Percentiles rank a stretch among this genome's conserved stretches.
These are phyloP conservation scores for Pyrocoelia pectoralis DNA, from an alignment of 2,888 invertebrate genomes.

Conservation along the genomic window DNA sequence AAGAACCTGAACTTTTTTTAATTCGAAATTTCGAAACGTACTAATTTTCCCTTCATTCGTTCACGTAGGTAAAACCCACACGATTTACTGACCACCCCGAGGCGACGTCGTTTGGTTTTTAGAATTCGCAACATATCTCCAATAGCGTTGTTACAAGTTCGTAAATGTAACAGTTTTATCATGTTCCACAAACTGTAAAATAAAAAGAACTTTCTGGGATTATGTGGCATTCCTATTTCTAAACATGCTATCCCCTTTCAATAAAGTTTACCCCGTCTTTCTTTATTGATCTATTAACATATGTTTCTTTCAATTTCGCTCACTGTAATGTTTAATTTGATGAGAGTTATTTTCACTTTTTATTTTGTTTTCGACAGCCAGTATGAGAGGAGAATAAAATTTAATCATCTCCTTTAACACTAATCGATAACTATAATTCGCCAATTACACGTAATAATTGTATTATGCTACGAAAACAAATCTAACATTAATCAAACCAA, in stretches of 20 bases:
- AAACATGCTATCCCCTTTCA: no score
- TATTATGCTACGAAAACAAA: no score
- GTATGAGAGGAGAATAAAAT: no score
- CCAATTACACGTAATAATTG: no score
- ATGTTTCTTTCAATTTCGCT: neutral
- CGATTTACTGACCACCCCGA: slow-evolving; percentile 26
- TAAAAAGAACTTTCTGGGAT: slow-evolving; percentile 4
- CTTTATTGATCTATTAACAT: no score
- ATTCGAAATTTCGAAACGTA: slow-evolving; percentile 16
- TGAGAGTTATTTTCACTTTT: no score
- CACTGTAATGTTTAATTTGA: no score
- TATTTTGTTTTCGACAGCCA: no score
- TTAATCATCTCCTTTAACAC: no score
- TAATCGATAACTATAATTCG: no score
- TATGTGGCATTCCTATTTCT: neutral
- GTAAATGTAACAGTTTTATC: slow-evolving; percentile 23
- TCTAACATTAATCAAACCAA: no score
- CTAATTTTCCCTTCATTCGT: slow-evolving; percentile 22
- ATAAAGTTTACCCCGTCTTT: neutral
- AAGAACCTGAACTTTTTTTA: slow-evolving; percentile 4
- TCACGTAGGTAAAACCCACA: slow-evolving; percentile 27
- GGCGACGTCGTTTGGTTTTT: slow-evolving; percentile 27
- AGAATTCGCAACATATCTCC: slow-evolving; percentile 20
- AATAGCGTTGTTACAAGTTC: slow-evolving; percentile 19
- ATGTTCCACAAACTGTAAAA: slow-evolving; percentile 11